A percentile compares a stretch with the other conserved stretches of the same genome.
Evolutionary conservation across 1,140 invertebrate species (phyloP).

Genomic region (Antheraea mylitta): DNA sequence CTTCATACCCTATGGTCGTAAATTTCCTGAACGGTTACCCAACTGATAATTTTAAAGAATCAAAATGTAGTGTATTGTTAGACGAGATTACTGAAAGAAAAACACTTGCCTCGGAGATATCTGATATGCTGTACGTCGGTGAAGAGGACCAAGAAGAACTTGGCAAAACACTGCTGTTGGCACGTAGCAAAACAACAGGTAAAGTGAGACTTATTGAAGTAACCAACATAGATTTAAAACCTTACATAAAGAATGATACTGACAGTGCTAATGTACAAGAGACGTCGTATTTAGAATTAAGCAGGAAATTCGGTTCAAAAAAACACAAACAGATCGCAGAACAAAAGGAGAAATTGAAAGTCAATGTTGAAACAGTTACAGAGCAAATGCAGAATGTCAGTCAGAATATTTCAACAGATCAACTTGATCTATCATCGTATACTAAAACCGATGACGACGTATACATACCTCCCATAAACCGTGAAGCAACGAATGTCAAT

Average conservation of each 20-base stretch:
- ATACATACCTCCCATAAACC: conserved; percentile 58
- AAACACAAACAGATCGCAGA: conserved; percentile 60
- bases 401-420: conserved; percentile 44
- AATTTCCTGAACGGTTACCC: conserved; percentile 59
- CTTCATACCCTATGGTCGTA: conserved; percentile 40
- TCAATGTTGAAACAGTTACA: conserved; percentile 52
- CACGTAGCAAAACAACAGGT: conserved; percentile 47
- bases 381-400: conserved; percentile 59
- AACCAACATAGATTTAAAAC: conserved; percentile 43
- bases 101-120: conserved; percentile 38
- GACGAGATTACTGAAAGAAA: conserved; percentile 35
- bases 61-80: conserved; percentile 36
- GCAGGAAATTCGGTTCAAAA: conserved; percentile 66
- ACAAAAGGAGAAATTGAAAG: conserved; percentile 56
- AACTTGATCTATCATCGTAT: conserved; percentile 50
- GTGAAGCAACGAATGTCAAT: conserved; percentile 39
- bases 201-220: conserved; percentile 58
- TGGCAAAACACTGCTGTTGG: conserved; percentile 48
- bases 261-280: conserved; percentile 33
- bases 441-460: conserved; percentile 53
- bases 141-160: conserved; percentile 48
- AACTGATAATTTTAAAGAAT: conserved; percentile 35
- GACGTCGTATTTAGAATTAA: conserved; percentile 50
- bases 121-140: conserved; percentile 47
- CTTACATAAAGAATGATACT: conserved; percentile 36